Conservation (phyloP, 2,797 vertebrate genomes). For the Phalanger gymnotis region DNA sequence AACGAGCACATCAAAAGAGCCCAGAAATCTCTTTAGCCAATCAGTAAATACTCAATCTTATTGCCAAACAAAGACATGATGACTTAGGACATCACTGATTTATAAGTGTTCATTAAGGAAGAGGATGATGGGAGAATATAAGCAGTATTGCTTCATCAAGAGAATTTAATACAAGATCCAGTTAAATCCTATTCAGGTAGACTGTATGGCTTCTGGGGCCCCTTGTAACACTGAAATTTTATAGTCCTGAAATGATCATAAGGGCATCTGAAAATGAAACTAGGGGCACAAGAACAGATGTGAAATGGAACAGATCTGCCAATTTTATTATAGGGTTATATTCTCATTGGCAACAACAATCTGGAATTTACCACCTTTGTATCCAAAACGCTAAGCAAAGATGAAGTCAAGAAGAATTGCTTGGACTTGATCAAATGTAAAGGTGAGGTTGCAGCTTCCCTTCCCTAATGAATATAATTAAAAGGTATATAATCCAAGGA, state of each 20-base stretch:
- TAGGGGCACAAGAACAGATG: background rate
- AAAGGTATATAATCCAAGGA: background rate
- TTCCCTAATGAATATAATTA: background rate
- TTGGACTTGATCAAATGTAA: background rate
- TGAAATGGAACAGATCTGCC: background rate
- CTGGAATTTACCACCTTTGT: background rate
- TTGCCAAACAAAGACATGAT: background rate
- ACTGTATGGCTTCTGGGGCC: background rate
- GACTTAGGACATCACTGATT: background rate
- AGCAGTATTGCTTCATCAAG: background rate
- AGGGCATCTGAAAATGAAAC: background rate
- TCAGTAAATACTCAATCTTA: background rate
- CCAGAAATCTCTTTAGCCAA: background rate
- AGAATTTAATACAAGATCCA: background rate
- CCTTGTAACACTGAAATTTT: background rate
- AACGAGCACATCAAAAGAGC: background rate
- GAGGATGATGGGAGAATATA: background rate
- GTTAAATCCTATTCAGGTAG: background rate
- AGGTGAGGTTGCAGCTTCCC: background rate
- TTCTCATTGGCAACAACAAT: background rate
- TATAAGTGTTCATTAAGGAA: background rate
- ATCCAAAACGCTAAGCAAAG: background rate
- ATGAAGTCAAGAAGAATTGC: background rate
- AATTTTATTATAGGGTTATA: background rate
- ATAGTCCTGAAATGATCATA: background rate